Percentiles rank a stretch among this genome's conserved stretches.
Evolutionary conservation across 2,797 vertebrate genomes (phyloP).

Genomic region (Hippocampus kuda): DNA sequence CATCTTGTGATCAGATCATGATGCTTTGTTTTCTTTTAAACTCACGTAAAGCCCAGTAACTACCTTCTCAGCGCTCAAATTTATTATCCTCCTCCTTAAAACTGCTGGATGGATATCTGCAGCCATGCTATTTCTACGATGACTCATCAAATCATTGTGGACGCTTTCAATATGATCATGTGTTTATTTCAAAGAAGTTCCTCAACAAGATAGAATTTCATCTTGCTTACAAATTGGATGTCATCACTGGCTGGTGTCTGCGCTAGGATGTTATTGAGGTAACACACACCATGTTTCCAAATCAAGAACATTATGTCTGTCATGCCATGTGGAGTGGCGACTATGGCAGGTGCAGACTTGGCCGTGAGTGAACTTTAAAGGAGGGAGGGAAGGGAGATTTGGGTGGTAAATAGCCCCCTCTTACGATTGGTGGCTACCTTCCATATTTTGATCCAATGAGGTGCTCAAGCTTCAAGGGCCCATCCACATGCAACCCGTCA

Average conservation of each 20-base stretch:
- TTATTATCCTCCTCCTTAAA: neutral
- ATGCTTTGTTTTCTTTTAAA: too few species aligned
- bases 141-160: constrained; percentile 16
- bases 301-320: constrained; percentile 7
- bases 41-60: neutral
- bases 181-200: constrained; percentile 39
- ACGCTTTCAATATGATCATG: constrained; percentile 35
- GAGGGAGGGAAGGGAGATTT: constrained; percentile 10
- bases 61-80: neutral
- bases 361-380: constrained; percentile 54
- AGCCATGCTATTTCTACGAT: constrained; percentile 14
- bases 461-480: constrained; percentile 40
- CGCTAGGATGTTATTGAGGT: constrained; percentile 18
- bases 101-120: constrained; percentile 11
- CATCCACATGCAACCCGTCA: constrained; percentile 3
- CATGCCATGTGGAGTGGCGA: constrained; percentile 11
- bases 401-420: constrained; percentile 35
- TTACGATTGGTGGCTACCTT: constrained; percentile 44
- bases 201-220: constrained; percentile 28
- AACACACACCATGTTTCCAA: constrained; percentile 24
- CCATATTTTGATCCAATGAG: constrained; percentile 52
- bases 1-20: too few species aligned
- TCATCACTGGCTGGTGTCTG: constrained; percentile 10
- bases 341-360: constrained; percentile 55
- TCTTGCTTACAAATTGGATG: constrained; percentile 5